phyloP scores from a whole-genome alignment of 2,113 vertebrate species.

The Melospiza melodia region DNA sequence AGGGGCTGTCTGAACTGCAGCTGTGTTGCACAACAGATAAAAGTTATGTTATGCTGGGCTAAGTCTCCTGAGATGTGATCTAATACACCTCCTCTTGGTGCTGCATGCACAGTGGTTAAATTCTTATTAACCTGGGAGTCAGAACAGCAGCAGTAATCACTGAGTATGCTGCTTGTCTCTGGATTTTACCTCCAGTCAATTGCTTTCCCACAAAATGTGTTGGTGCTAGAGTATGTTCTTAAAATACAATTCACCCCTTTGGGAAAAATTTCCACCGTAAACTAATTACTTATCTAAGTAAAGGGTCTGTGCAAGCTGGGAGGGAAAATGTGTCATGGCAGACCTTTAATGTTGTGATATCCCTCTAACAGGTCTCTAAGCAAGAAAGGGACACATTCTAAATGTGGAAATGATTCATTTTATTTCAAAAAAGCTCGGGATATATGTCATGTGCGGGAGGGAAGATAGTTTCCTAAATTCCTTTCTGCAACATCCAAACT shows the following conservation, averaged over 20 bases:
- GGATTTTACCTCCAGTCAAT: not conserved
- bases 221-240: not conserved
- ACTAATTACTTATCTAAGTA: not conserved
- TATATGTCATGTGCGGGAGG: not conserved
- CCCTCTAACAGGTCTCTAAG: not conserved
- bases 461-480: not conserved
- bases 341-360: not conserved
- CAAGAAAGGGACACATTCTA: not conserved
- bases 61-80: not conserved
- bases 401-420: not conserved
- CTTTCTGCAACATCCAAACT: not conserved
- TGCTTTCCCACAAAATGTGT: not conserved
- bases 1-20: not conserved
- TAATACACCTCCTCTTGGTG: not conserved
- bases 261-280: not conserved
- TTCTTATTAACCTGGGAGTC: not conserved
- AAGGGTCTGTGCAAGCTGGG: not conserved
- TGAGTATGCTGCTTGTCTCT: not conserved
- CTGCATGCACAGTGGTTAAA: not conserved
- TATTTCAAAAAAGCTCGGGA: not conserved
- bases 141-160: not conserved
- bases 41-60: not conserved
- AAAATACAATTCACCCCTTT: not conserved
- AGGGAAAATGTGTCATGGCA: not conserved
- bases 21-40: constrained; percentile 1